Base-by-base conservation (phyloP, 2,113 vertebrate genomes). In the Electrona antarctica region DNA sequence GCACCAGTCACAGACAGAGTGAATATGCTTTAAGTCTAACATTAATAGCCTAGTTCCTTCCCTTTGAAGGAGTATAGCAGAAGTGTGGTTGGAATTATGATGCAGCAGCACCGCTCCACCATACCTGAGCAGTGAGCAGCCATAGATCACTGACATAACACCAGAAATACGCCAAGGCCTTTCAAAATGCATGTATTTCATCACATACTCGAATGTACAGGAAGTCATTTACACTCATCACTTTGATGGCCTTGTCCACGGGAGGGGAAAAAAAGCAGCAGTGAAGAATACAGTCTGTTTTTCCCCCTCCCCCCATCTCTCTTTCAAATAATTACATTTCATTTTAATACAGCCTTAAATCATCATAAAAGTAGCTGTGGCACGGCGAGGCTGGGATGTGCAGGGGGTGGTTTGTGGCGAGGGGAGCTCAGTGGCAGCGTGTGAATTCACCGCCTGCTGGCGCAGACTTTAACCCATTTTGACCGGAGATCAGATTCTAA, bases 111-210 rank as follows among this genome's bases (percentile, higher is more conserved):
- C 28, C 6, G 21, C 69, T 67, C 61, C 11, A 10, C 47, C 58
- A 58, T 45, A 83, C 71, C 80, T 72, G 76, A 74, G 59, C n/a
- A 61, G 15, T 72, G 76, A 74, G 59, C n/a, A 61, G 15, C 61
- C 54, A 76, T n/a, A 72, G 69, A 76, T 84, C 70, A 82, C 62
- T 74, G 58, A 73, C 47, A 77, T 52, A 73, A 69, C 29, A 65
- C 60, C 10, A 73, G 56, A 69, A 73, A 72, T 41, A 76, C 60
- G 62, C 49, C 47, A 49, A 33, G 14, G 8, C 10, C 61, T 73
- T 70, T 69, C 67, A 76, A 69, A 73, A 80, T 54, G 52, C 62
- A 81, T 78, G 49, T 65, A 79, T 88, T 88, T 88, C 63, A 86
- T 85, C 59, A 77, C 79, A 75, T 64, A 64, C 69, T 72, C 80